A percentile compares a stretch with the other conserved stretches of the same genome.
phyloP scores from a whole-genome alignment of 2,797 vertebrate species.

The Liasis olivaceus region DNA sequence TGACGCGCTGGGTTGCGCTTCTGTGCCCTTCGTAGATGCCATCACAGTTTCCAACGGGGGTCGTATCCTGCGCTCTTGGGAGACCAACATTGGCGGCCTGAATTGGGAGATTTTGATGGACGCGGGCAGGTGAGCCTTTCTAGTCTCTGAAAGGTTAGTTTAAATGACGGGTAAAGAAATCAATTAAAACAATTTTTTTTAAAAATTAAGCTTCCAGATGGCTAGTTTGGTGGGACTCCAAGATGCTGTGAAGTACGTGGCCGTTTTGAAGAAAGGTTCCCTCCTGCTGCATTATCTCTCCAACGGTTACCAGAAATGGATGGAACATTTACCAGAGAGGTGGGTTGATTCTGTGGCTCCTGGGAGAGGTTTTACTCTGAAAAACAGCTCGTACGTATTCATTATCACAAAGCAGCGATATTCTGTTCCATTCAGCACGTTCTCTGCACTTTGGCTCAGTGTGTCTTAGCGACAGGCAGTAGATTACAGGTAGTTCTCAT shows the following conservation, averaged over 20 bases:
- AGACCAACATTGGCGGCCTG: conserved; percentile 89
- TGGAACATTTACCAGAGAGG: conserved; percentile 92
- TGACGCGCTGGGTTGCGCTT: neutral
- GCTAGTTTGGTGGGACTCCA: conserved; percentile 86
- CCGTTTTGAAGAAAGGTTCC: conserved; percentile 85
- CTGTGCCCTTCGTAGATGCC: conserved; percentile 77
- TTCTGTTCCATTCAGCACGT: no score
- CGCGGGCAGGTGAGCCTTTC: conserved; percentile 83
- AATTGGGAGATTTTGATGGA: conserved; percentile 95
- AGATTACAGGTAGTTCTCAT: neutral
- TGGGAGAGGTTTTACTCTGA: neutral
- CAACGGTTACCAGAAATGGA: conserved; percentile 94
- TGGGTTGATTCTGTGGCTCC: conserved; percentile 38
- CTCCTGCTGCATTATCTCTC: conserved; percentile 91
- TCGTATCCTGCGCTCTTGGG: conserved; percentile 92
- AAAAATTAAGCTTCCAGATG: conserved; percentile 82
- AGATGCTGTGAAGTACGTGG: conserved; percentile 82
- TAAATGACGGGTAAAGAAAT: neutral
- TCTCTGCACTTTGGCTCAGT: neutral
- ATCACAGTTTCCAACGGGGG: conserved; percentile 87
- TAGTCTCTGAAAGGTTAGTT: neutral
- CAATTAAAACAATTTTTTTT: no score
- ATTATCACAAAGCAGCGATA: neutral
- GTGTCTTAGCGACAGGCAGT: neutral
- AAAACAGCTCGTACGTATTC: neutral